Evolutionary conservation across 2,888 invertebrate species (phyloP).

Genomic region (Sarcophaga subvicina): DNA sequence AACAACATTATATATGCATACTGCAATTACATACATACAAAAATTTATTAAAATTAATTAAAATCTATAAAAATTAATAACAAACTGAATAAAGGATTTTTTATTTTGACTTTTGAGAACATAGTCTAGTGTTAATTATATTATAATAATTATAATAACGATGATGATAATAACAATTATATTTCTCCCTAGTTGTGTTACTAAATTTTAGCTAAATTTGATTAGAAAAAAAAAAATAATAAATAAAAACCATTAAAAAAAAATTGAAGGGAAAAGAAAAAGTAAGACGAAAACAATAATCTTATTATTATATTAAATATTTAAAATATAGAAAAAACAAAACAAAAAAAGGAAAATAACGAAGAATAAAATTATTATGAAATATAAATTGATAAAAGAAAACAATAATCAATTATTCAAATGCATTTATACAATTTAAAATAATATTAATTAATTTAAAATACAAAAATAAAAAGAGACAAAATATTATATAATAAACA

Average conservation of each 20-base stretch:
- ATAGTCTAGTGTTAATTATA: slow-evolving; percentile 56
- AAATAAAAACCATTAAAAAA: slow-evolving; percentile 47
- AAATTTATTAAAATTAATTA: background rate
- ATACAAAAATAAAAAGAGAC: slow-evolving; percentile 10
- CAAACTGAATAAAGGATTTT: slow-evolving; percentile 23
- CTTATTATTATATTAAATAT: slow-evolving; percentile 68
- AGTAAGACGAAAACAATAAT: slow-evolving; percentile 72
- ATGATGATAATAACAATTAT: slow-evolving; percentile 60
- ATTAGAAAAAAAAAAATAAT: slow-evolving; percentile 53
- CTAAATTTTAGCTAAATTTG: slow-evolving; percentile 77
- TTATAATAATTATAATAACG: slow-evolving; percentile 34
- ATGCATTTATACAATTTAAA: slow-evolving; percentile 77
- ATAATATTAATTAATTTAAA: slow-evolving; percentile 56
- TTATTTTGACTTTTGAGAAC: slow-evolving; percentile 38
- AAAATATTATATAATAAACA: slow-evolving; percentile 66
- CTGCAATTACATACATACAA: slow-evolving; percentile 52
- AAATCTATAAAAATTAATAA: slow-evolving; percentile 8
- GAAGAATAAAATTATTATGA: slow-evolving; percentile 38
- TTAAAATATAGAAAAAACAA: slow-evolving; percentile 67
- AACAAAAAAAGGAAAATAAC: slow-evolving; percentile 30
- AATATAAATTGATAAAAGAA: slow-evolving; percentile 43
- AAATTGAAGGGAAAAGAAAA: slow-evolving; percentile 72
- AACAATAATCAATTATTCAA: slow-evolving; percentile 78
- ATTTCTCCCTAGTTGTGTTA: slow-evolving; percentile 77
- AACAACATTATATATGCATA: background rate